A percentile compares a stretch with the other conserved stretches of the same genome.
Evolutionary conservation across 1,140 invertebrate species (phyloP).

Genomic region (Sitophilus oryzae): DNA sequence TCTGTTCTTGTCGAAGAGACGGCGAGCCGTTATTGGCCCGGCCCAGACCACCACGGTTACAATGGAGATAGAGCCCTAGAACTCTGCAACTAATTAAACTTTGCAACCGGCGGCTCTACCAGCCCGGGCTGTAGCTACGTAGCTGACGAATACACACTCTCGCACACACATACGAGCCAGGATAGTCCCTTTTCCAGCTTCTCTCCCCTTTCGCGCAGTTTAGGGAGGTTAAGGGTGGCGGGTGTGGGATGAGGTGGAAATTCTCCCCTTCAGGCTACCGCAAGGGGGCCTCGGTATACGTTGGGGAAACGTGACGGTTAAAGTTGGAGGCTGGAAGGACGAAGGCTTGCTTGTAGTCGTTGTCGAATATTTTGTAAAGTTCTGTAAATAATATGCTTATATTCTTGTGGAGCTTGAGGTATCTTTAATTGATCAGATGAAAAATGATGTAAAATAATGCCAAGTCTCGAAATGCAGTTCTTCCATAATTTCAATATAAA

Average conservation of each 20-base stretch:
- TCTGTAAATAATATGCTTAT: no score
- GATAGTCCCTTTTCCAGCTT: background rate
- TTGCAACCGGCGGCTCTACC: slow-evolving; percentile 24
- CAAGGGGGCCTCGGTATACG: background rate
- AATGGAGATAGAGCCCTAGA: slow-evolving; percentile 19
- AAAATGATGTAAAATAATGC: no score
- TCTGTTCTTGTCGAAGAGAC: slow-evolving; percentile 22
- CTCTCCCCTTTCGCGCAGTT: background rate
- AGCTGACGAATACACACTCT: slow-evolving; percentile 26
- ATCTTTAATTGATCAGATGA: no score
- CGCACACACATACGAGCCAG: no score
- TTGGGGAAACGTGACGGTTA: background rate
- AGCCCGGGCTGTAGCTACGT: slow-evolving; percentile 18
- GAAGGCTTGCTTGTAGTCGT: background rate
- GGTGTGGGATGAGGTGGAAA: no score
- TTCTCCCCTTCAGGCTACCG: no score
- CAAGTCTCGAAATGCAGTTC: no score
- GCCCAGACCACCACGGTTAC: slow-evolving; percentile 21
- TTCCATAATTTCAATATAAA: no score
- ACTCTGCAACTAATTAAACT: slow-evolving; percentile 27
- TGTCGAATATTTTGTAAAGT: no score
- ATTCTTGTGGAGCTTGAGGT: no score
- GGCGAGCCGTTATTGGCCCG: slow-evolving; percentile 20
- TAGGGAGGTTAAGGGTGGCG: background rate
- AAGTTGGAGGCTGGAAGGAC: background rate